Evolutionary conservation across 2,797 vertebrate genomes (phyloP).

Genomic region (Catharus ustulatus): DNA sequence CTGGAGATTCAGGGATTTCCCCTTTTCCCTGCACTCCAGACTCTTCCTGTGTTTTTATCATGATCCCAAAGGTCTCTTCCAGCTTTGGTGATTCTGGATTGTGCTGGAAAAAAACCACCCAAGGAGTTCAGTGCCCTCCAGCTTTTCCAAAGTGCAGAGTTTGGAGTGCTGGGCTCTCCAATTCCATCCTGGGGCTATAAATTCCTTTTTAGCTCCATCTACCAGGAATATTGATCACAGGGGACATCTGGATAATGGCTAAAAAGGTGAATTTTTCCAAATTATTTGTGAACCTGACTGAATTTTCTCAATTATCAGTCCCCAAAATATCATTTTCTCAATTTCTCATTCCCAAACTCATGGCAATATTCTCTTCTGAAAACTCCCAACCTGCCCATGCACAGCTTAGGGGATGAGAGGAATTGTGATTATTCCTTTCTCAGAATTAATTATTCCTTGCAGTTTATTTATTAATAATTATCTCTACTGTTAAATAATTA

Average conservation of each 20-base stretch:
- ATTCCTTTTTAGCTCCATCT: neutral
- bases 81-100: neutral
- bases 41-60: too few relatives aligned
- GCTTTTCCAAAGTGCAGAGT: neutral
- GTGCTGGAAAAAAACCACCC: neutral
- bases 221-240: neutral
- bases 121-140: neutral
- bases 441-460: neutral
- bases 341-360: neutral
- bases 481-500: neutral
- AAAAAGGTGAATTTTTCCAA: neutral
- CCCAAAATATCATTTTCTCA: neutral
- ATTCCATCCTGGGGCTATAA: neutral
- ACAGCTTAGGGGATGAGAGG: neutral
- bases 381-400: neutral
- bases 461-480: neutral
- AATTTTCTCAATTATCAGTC: neutral
- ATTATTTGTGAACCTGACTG: neutral
- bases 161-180: neutral
- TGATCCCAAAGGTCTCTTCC: neutral
- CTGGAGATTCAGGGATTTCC: neutral
- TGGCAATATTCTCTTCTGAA: neutral
- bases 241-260: neutral
- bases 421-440: neutral
- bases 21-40: neutral